Percentiles rank a stretch among this genome's conserved stretches.
Evolutionary conservation across 2,797 vertebrate genomes (phyloP).

Genomic region (Neopelma chrysocephalum): DNA sequence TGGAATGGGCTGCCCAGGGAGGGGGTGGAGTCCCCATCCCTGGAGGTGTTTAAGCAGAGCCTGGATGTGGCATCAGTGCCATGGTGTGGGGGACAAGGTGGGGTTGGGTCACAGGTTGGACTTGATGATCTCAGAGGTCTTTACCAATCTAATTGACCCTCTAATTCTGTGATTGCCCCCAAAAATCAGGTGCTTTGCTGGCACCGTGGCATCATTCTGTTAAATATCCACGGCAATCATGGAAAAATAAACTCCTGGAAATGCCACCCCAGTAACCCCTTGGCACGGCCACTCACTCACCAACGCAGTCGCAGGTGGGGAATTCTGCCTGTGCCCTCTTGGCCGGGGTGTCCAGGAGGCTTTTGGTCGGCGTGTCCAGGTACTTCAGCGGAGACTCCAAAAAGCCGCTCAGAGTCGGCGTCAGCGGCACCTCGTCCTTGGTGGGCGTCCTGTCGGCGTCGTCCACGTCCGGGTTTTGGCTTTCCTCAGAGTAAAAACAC

Average conservation of each 20-base stretch:
- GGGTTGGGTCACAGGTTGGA: no score
- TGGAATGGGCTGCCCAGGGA: no score
- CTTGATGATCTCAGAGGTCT: no score
- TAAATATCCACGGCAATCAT: not conserved
- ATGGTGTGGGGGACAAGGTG: no score
- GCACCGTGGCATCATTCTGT: fast-evolving
- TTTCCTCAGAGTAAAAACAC: slow-evolving; percentile 84
- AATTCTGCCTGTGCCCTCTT: slow-evolving; percentile 91
- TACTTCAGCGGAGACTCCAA: slow-evolving; percentile 95
- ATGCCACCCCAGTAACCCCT: not conserved
- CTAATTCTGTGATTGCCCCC: no score
- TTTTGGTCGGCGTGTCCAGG: slow-evolving; percentile 93
- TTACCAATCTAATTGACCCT: no score
- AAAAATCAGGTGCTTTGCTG: fast-evolving
- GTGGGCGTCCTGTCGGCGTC: slow-evolving; percentile 86
- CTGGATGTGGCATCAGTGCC: no score
- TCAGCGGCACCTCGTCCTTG: slow-evolving; percentile 86
- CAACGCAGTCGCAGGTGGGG: slow-evolving; percentile 91
- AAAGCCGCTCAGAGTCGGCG: slow-evolving; percentile 92
- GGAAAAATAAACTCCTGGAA: not conserved
- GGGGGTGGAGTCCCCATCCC: no score
- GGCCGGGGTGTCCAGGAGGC: slow-evolving; percentile 89
- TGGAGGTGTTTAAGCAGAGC: no score
- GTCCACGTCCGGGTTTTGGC: slow-evolving; percentile 35
- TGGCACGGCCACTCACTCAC: slow-evolving; percentile 74